These are phyloP conservation scores for Amphibalanus amphitrite DNA, from an alignment of 1,140 invertebrate genomes.

Conservation along the genomic window DNA sequence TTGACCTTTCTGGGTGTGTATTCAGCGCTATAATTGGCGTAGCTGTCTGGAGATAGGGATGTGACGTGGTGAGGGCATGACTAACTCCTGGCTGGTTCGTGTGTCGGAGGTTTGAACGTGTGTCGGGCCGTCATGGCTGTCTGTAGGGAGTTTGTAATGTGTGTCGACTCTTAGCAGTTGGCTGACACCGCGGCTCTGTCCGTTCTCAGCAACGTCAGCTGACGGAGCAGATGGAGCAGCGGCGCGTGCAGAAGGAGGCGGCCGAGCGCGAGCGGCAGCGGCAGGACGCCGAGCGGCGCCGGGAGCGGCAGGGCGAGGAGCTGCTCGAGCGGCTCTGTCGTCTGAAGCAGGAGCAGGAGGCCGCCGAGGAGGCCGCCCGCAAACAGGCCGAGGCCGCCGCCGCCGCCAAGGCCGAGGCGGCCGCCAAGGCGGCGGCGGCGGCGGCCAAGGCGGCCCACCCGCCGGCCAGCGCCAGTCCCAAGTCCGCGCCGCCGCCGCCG, in stretches of 20 bases:
- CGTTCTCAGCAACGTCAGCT: background rate
- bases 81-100: too few species aligned
- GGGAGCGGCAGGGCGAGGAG: background rate
- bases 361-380: background rate
- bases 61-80: too few species aligned
- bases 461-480: background rate
- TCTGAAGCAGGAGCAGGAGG: background rate
- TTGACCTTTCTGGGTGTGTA: too few species aligned
- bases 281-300: background rate
- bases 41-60: too few species aligned
- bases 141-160: too few species aligned
- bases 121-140: too few species aligned
- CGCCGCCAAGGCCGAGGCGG: background rate
- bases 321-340: background rate
- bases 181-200: too few species aligned
- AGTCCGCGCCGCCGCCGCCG: too few species aligned
- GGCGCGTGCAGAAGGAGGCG: background rate
- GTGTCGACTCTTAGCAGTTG: too few species aligned
- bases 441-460: background rate
- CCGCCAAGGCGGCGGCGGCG: background rate
- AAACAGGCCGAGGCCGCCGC: background rate
- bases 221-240: background rate
- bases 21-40: too few species aligned
- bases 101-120: too few species aligned
- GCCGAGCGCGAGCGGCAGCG: background rate